Evolutionary conservation across 2,113 vertebrate genomes (phyloP).

Genomic region (Manacus vitellinus): DNA sequence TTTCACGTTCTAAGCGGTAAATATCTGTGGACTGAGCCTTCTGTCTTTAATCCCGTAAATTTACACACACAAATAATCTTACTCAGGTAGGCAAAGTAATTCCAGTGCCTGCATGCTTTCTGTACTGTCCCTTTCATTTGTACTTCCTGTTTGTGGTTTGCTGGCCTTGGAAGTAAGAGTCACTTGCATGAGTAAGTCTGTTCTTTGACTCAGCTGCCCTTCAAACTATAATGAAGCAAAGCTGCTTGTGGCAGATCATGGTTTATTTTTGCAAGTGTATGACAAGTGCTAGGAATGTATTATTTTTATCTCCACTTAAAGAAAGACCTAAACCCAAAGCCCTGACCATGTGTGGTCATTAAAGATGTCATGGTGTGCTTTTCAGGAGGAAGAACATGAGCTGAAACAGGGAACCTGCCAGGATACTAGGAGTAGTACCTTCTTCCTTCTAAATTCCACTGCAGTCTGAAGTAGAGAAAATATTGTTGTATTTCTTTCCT

Average conservation of each 20-base stretch:
- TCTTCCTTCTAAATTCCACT: neutral
- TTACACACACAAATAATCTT: neutral
- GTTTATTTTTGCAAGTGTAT: neutral
- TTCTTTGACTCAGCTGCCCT: neutral
- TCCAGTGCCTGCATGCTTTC: neutral
- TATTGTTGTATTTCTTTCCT: neutral
- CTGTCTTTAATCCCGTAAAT: neutral
- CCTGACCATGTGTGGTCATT: neutral
- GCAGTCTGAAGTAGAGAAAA: neutral
- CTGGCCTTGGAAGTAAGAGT: neutral
- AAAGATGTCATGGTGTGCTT: neutral
- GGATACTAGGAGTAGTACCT: neutral
- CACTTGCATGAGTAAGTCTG: neutral
- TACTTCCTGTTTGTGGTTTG: neutral
- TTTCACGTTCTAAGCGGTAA: neutral
- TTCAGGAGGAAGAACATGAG: neutral
- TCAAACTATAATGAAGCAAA: neutral
- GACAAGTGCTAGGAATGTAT: neutral
- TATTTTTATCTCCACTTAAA: constrained; percentile 1
- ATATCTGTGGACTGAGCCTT: neutral
- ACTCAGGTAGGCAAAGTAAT: neutral
- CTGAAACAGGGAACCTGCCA: neutral
- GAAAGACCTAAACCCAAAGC: neutral
- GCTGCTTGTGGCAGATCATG: neutral
- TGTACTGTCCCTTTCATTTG: neutral